Percentiles rank a stretch among this genome's conserved stretches.
phyloP scores from a whole-genome alignment of 2,113 vertebrate species.

The Takifugu flavidus region DNA sequence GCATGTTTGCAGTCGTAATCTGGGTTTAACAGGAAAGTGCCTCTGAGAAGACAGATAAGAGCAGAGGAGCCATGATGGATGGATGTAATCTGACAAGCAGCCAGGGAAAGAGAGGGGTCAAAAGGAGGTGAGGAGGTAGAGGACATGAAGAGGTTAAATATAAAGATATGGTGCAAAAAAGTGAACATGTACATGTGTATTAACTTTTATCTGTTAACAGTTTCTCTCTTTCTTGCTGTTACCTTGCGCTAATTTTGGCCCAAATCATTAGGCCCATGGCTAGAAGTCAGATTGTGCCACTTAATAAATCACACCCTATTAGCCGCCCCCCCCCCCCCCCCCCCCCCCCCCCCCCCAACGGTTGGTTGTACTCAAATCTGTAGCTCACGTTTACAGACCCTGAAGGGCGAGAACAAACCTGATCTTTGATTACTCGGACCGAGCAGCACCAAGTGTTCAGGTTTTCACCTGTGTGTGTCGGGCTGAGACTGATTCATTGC shows the following conservation, averaged over 20 bases:
- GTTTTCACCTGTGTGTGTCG: slow-evolving; percentile 18
- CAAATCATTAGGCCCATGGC: slow-evolving; percentile 2
- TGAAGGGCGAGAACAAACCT: slow-evolving; percentile 50
- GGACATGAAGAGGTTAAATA: background rate
- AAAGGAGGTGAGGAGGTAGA: no score
- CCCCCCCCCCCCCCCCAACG: slow-evolving; percentile 17
- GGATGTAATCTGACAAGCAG: no score
- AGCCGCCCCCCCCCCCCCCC: slow-evolving; percentile 19
- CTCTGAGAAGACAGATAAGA: no score
- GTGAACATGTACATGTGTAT: no score
- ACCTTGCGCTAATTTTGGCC: no score
- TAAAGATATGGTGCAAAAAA: background rate
- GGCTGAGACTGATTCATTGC: slow-evolving; percentile 39
- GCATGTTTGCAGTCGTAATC: no score
- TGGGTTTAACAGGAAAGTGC: no score
- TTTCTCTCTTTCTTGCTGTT: no score
- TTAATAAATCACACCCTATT: slow-evolving; percentile 35
- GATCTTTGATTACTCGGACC: slow-evolving; percentile 56
- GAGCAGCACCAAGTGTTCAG: slow-evolving; percentile 54
- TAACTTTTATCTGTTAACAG: no score
- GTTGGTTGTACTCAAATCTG: background rate
- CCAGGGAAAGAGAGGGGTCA: no score
- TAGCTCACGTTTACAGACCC: slow-evolving; percentile 15
- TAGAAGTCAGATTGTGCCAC: slow-evolving; percentile 19
- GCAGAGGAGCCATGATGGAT: no score